Base-by-base conservation (phyloP, 2,888 invertebrate genomes). In the Euzophera pinguis region DNA sequence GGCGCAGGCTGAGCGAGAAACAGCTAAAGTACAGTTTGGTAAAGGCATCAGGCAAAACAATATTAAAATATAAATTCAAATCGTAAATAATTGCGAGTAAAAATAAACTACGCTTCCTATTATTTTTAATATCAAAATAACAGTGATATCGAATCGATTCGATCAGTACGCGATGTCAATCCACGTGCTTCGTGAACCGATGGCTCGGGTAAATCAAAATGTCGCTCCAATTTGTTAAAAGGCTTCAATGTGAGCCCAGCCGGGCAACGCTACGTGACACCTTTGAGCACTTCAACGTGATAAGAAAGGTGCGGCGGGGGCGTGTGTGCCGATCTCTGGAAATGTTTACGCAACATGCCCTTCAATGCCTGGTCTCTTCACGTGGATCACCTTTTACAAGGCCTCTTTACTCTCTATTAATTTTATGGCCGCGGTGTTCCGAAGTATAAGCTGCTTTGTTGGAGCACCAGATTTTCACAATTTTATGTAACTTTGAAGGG, bases 171-270 rank as follows among this genome's bases (percentile, higher is more conserved):
- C 52, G 60, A 61, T 56, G 61, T 62, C 14, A 42, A 38, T 34
- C 41, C 54, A 49, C 54, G 52, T 53, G 47, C 47, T 43, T 60
- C 22, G 60, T 57, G 55, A 55, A 52, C 59, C 42, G 47, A 61
- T 55, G 58, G 52, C 51, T 22, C 53, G 45, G 54, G 34, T 59
- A 61, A 60, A 66, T 65, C 69, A 69, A 73, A 73, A 69, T 62
- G 77, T 78, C 78, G 63, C 62, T 69, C 63, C 77, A 80, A 82
- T 84, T 78, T 81, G 71, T 73, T 81, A 80, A 81, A 84, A 80
- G 78, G 78, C 69, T 77, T 81, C 73, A 41, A 59, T 62, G 64
- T 69, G 70, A 71, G 61, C 58, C 65, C 68, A 60, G 56, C 58
- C 63, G 62, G 56, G 61, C 67, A 69, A 72, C 59, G 68, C 62